Percentiles rank a stretch among this genome's conserved stretches.
These are phyloP conservation scores for Campylomormyrus tamandua DNA, from an alignment of 2,113 vertebrate species.

Conservation along the genomic window DNA sequence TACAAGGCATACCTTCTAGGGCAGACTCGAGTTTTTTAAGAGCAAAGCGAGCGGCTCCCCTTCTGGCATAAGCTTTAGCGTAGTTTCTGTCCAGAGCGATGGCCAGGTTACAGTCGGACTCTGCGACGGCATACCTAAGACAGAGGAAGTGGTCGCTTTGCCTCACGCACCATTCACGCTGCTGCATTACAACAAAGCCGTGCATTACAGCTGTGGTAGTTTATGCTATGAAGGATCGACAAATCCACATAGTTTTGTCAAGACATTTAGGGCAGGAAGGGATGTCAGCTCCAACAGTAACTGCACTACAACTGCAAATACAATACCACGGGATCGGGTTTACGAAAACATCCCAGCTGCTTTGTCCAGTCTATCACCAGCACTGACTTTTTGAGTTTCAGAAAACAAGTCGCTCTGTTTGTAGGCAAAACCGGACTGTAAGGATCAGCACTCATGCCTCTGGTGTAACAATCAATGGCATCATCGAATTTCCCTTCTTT, in stretches of 20 bases:
- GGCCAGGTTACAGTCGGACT: constrained; percentile 91
- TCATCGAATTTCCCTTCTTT: constrained; percentile 83
- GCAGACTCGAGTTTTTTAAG: constrained; percentile 75
- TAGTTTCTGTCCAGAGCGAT: constrained; percentile 79
- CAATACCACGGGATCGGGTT: neutral
- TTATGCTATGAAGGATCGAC: neutral
- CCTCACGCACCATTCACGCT: neutral
- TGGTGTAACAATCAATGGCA: constrained; percentile 84
- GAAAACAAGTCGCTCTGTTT: constrained; percentile 83
- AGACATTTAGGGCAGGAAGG: neutral
- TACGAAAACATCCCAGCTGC: neutral
- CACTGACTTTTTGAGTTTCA: constrained; percentile 82
- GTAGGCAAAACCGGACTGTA: constrained; percentile 84
- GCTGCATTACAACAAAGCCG: neutral
- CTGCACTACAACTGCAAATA: neutral
- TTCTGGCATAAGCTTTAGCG: constrained; percentile 72
- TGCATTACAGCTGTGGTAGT: too few relatives aligned
- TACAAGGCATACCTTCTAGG: constrained; percentile 65
- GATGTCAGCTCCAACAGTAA: neutral
- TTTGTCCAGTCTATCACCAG: neutral
- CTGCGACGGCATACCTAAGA: constrained; percentile 78
- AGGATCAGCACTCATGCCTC: constrained; percentile 82
- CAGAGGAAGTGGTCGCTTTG: constrained; percentile 2
- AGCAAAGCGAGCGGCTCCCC: constrained; percentile 76
- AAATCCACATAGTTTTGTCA: neutral